These are phyloP conservation scores for Lasiommata megera DNA, from an alignment of 2,888 invertebrate species.

Conservation along the genomic window DNA sequence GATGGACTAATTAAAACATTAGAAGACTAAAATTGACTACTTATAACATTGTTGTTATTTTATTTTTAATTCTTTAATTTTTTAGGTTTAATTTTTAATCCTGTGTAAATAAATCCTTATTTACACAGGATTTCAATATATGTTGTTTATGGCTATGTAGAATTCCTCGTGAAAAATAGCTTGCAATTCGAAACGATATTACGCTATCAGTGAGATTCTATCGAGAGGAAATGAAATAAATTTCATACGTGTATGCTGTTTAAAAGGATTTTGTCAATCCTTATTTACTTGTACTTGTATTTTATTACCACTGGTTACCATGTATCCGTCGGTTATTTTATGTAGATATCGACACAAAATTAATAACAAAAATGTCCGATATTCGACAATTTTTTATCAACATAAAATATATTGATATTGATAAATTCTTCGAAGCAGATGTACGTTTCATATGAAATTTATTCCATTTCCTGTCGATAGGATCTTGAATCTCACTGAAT, in stretches of 20 bases:
- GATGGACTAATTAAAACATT: no score
- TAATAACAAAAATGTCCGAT: conserved; percentile 14
- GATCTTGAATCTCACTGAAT: conserved; percentile 38
- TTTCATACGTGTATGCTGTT: conserved; percentile 33
- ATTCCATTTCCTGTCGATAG: conserved; percentile 42
- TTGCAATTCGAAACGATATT: conserved; percentile 35
- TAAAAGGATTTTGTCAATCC: conserved; percentile 28
- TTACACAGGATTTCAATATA: no score
- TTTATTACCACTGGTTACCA: background rate
- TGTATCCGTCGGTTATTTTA: background rate
- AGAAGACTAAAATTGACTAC: no score
- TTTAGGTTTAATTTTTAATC: no score
- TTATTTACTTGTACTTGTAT: conserved; percentile 18
- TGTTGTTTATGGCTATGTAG: no score
- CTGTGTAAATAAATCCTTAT: no score
- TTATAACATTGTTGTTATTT: no score
- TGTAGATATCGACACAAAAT: conserved; percentile 6
- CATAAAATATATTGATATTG: conserved; percentile 26
- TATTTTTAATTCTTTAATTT: no score
- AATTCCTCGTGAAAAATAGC: no score
- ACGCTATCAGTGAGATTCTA: conserved; percentile 37
- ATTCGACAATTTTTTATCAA: conserved; percentile 14
- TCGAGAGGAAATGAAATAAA: conserved; percentile 41
- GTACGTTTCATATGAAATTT: conserved; percentile 37
- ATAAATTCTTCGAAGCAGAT: conserved; percentile 32